A percentile compares a stretch with the other conserved stretches of the same genome.
Evolutionary conservation across 92 coral and sea anemone genomes (phyloP).

Genomic region (Diadumene lineata): DNA sequence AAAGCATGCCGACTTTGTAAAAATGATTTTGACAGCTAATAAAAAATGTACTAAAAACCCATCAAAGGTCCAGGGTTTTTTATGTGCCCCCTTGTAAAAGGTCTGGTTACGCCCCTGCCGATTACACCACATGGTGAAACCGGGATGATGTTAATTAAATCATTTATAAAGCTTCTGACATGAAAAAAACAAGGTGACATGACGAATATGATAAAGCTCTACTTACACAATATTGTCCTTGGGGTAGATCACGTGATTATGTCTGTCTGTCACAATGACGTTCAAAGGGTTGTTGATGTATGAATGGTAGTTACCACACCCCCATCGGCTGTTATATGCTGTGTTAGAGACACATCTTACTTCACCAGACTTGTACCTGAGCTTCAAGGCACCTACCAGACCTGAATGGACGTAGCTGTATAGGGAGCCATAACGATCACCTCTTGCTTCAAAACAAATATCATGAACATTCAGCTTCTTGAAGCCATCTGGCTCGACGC

Average conservation of each 20-base stretch:
- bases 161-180: too few species aligned
- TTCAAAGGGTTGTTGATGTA: slow-evolving; percentile 49
- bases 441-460: slow-evolving; percentile 52
- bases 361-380: slow-evolving; percentile 22
- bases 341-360: slow-evolving; percentile 57
- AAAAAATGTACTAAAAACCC: too few species aligned
- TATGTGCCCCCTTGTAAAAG: too few species aligned
- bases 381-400: slow-evolving; percentile 37
- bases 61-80: too few species aligned
- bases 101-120: too few species aligned
- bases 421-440: slow-evolving; percentile 36
- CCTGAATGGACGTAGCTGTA: slow-evolving; percentile 43
- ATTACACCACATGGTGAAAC: too few species aligned
- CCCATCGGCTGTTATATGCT: slow-evolving; percentile 74
- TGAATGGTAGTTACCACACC: slow-evolving; percentile 44
- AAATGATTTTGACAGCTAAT: too few species aligned
- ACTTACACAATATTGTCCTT: not conserved
- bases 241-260: not conserved
- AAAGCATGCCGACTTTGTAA: too few species aligned
- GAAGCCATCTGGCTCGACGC: slow-evolving; percentile 19
- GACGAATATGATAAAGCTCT: too few species aligned
- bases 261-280: slow-evolving; percentile 17
- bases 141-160: too few species aligned
- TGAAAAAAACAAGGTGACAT: too few species aligned
- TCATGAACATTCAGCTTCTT: slow-evolving; percentile 39